Conservation (phyloP, 1,140 invertebrate species). For the Drosophila asahinai region DNA sequence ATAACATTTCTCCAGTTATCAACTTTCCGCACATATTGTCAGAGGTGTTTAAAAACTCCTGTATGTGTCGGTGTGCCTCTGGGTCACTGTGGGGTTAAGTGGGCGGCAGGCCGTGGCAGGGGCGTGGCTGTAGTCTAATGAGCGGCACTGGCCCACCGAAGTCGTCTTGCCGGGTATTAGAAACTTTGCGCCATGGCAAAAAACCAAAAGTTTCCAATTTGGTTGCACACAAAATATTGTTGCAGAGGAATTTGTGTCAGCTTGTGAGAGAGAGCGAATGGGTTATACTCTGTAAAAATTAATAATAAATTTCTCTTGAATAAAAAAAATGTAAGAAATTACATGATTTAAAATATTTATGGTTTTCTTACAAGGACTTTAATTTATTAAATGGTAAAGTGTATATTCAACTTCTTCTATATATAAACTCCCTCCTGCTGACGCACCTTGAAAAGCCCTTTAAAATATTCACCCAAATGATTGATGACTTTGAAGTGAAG, state of each 20-base stretch:
- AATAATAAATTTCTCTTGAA: no score
- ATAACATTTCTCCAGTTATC: constrained; percentile 44
- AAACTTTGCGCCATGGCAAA: constrained; percentile 54
- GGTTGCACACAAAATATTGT: constrained; percentile 45
- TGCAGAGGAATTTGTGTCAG: constrained; percentile 15
- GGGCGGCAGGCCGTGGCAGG: constrained; percentile 3
- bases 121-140: constrained; percentile 43
- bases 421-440: neutral
- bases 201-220: constrained; percentile 54
- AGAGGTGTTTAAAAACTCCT: constrained; percentile 32
- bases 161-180: constrained; percentile 41
- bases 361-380: neutral
- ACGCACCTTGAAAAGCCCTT: neutral
- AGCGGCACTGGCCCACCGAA: constrained; percentile 45
- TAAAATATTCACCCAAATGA: constrained; percentile 3
- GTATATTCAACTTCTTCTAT: neutral
- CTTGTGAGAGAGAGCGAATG: neutral
- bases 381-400: neutral
- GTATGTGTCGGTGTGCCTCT: constrained; percentile 1
- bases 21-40: constrained; percentile 53
- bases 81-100: constrained; percentile 30
- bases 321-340: no score
- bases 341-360: neutral
- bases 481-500: constrained; percentile 7
- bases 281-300: neutral